Evolutionary conservation across 2,888 invertebrate species (phyloP), one percentile per base, ranked within the genome.

Genomic region (Rotaria sp.): DNA sequence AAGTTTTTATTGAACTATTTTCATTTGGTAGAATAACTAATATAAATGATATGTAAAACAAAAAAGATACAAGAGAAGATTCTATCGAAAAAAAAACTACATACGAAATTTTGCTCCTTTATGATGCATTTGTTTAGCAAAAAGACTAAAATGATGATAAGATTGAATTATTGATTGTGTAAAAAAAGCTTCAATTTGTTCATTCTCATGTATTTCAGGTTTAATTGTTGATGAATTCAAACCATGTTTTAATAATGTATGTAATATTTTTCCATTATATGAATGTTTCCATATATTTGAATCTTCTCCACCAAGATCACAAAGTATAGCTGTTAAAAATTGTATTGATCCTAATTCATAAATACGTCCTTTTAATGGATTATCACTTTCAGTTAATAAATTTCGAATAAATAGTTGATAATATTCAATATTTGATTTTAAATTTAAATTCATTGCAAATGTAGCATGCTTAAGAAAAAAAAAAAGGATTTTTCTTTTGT

Each of bases 381-480:
- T 35, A 67, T 67, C 35, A 35, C 67, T 38, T 21, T 67, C 21
- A 21, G 35, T 35, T 67, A 67, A 35, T 35, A 35, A 35, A 67
- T 35, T 1, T 38, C 35, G 67, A 67, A 67, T 38, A 35, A 67
- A 67, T 21, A 67, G 18, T 35, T 67, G 67, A 35, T 67, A 67
- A 67, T 67, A 67, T 67, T 67, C 67, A 18, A 67, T 13, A 35
- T 35, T 67, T 67, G 67, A 67, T 67, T 67, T 67, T 67, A 67
- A 67, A 67, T 67, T 35, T 35, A 67, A 67, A 67, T 67, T 67
- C 21, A 67, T 30, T 35, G 21, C 67, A 67, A 67, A 38, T 67
- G 67, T 67, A 11, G 35, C 67, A 21, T 67, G 67, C 67, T 67
- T 21, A 35, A 67, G 4, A 67, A 21, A 30, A 52, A 52, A 52